A percentile compares a stretch with the other conserved stretches of the same genome.
phyloP scores from a whole-genome alignment of 2,888 invertebrate species.

The Drosophila cognata region DNA sequence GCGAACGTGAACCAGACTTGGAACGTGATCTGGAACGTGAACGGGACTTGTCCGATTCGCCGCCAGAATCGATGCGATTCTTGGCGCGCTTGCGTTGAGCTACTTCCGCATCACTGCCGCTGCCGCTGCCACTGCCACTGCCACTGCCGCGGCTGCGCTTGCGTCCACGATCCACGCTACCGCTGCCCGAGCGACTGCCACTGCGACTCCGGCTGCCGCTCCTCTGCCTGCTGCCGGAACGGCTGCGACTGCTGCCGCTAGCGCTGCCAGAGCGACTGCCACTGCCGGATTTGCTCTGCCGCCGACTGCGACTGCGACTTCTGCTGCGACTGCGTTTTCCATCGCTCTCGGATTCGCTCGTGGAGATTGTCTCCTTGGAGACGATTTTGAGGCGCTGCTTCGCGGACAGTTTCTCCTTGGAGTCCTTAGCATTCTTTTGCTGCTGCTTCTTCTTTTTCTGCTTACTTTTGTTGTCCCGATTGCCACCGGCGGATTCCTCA shows the following conservation, averaged over 20 bases:
- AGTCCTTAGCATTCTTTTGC: slow-evolving; percentile 58
- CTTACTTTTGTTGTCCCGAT: slow-evolving; percentile 86
- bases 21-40: slow-evolving; percentile 64
- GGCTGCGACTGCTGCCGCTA: slow-evolving; percentile 28
- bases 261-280: slow-evolving; percentile 57
- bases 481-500: slow-evolving; percentile 74
- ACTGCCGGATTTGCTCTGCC: slow-evolving; percentile 74
- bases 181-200: slow-evolving; percentile 70
- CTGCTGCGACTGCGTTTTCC: slow-evolving; percentile 78
- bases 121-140: slow-evolving; percentile 76
- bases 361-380: slow-evolving; percentile 97
- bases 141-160: slow-evolving; percentile 73
- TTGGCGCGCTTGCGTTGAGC: slow-evolving; percentile 56
- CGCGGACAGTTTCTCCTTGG: slow-evolving; percentile 87
- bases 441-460: slow-evolving; percentile 86
- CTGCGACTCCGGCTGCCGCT: slow-evolving; percentile 52
- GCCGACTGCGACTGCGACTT: slow-evolving; percentile 54
- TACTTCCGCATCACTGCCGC: slow-evolving; percentile 59
- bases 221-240: slow-evolving; percentile 31
- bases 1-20: slow-evolving; percentile 60
- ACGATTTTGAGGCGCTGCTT: slow-evolving; percentile 95
- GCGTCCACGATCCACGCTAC: slow-evolving; percentile 64
- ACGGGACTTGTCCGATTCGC: slow-evolving; percentile 68
- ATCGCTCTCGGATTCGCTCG: slow-evolving; percentile 89
- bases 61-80: slow-evolving; percentile 78